These are phyloP conservation scores for Momotus momota DNA, from an alignment of 2,797 vertebrate genomes.

Conservation along the genomic window DNA sequence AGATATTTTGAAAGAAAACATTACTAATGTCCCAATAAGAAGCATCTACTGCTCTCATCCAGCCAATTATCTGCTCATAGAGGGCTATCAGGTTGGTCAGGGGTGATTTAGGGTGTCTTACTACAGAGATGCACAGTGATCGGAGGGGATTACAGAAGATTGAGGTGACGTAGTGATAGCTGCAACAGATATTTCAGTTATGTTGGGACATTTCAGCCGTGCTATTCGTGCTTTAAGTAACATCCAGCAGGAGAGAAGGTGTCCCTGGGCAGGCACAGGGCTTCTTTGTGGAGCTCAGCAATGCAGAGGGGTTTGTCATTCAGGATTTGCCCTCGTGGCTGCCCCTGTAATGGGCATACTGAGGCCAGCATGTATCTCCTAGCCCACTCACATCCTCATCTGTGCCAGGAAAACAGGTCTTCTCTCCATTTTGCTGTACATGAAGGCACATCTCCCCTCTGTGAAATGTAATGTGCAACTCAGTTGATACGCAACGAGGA, in stretches of 20 bases:
- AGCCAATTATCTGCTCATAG: fast-evolving
- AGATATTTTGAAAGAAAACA: background rate
- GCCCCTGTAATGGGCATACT: background rate
- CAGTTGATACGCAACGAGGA: background rate
- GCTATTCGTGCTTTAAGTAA: background rate
- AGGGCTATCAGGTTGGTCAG: background rate
- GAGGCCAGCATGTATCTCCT: background rate
- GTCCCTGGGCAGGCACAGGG: background rate
- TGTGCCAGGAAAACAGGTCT: background rate
- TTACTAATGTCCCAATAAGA: fast-evolving
- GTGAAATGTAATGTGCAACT: background rate
- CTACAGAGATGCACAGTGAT: fast-evolving
- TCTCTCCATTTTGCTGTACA: fast-evolving
- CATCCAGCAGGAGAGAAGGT: background rate
- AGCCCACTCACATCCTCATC: background rate
- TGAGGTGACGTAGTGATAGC: background rate
- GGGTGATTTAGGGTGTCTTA: background rate
- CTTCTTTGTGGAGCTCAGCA: background rate
- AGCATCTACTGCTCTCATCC: background rate
- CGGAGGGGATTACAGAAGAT: background rate
- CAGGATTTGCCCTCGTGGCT: background rate
- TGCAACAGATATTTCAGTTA: background rate
- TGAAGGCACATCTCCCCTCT: background rate
- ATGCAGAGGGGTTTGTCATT: background rate
- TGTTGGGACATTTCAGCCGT: background rate